Base-by-base conservation (phyloP, 2,113 vertebrate species). In the Megalops atlanticus region DNA sequence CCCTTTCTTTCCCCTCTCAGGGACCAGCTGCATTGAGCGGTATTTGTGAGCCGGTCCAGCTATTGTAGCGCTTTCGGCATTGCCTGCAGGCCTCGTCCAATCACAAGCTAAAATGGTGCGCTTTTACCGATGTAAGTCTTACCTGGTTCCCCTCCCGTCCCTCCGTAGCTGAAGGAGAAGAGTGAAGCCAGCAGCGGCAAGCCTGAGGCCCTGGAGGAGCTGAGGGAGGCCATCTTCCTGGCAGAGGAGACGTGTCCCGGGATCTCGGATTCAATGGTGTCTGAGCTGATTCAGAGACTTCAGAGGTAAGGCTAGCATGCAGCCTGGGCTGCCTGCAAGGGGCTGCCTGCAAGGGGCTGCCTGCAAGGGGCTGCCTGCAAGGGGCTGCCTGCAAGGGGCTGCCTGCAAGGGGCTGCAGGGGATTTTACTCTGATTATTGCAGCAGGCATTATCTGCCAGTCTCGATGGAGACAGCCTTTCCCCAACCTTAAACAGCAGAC, bases 181-280 rank as follows among this genome's bases (percentile, higher is more conserved):
- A 93, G 93, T 73, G 93, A 95, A 86, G 90, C 91, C 0, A 95
- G 93, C 2, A 97, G 96, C 5, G 95, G 95, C 35, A 97, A 96
- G 86, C 87, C 96, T 33, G 95, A 93, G 79, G 93, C 95, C 77
- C 94, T 97, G 73, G 97, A 99, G 78, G 93, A 96, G 82, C 92
- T 99, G 80, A 94, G 92, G 18, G 94, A 95, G 74, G 96, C 96
- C 81, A 92, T 99, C 91, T 95, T 96, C 89, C 90, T 94, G 89
- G 97, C 96, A 0, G 98, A 99, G 84, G 96, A 98, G 87, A 90
- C 92, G 0, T 97, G 96, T 86, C 97, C 98, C 0, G 97, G 97
- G 33, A 97, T 99, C 86, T 95, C 95, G 0, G 98, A 99, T 88
- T 95, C 95, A 15, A 94, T 99, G 94, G 96, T 99, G 82, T 94